Evolutionary conservation across 2,888 invertebrate genomes (phyloP).

Genomic region (Rugalucina vietnamica): DNA sequence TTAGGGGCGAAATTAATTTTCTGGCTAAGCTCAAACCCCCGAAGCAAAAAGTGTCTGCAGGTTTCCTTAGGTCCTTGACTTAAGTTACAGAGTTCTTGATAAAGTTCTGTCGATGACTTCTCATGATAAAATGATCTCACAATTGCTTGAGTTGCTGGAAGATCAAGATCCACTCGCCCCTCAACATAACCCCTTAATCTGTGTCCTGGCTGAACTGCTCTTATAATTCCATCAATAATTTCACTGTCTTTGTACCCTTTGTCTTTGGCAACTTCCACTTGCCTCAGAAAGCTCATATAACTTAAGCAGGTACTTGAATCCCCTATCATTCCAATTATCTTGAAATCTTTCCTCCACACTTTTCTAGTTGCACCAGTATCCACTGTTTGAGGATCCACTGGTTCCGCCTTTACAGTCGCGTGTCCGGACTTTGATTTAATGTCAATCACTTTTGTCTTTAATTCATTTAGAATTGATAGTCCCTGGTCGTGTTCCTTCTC

Average conservation of each 20-base stretch:
- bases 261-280: constrained; percentile 3
- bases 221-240: constrained; percentile 18
- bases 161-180: background rate
- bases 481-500: background rate
- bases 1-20: background rate
- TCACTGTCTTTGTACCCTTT: constrained; percentile 14
- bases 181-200: constrained; percentile 37
- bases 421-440: background rate
- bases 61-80: background rate
- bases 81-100: background rate
- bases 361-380: background rate
- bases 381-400: background rate
- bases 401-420: background rate
- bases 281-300: constrained; percentile 23
- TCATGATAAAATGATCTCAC: background rate
- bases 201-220: constrained; percentile 4
- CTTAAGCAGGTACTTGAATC: constrained; percentile 5
- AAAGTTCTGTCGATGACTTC: background rate
- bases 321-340: constrained; percentile 28
- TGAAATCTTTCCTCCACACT: constrained; percentile 22
- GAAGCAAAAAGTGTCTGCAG: background rate
- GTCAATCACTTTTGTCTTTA: background rate
- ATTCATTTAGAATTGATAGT: background rate
- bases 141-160: no score
- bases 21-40: background rate